Evolutionary conservation across 2,113 vertebrate genomes (phyloP).

Genomic region (Vireo altiloquus): DNA sequence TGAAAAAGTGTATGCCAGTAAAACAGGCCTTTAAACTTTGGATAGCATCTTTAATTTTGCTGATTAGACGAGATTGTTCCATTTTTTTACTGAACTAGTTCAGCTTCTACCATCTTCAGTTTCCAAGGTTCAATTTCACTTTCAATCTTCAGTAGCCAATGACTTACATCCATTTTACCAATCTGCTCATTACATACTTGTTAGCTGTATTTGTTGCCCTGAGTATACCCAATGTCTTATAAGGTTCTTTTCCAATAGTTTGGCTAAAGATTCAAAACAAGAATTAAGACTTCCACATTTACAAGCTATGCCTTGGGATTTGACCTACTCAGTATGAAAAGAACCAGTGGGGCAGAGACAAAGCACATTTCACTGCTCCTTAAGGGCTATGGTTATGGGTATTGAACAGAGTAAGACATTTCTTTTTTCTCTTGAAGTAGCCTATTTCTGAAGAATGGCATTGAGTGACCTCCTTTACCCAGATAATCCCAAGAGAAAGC

Average conservation of each 20-base stretch:
- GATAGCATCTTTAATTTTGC: background rate
- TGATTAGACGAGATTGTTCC: background rate
- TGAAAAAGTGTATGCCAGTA: background rate
- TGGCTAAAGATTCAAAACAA: background rate
- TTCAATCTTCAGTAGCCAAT: background rate
- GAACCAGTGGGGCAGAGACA: background rate
- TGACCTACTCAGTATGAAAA: background rate
- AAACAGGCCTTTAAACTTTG: background rate
- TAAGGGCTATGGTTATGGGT: background rate
- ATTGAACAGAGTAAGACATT: background rate
- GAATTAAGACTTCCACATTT: background rate
- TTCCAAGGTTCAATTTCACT: background rate
- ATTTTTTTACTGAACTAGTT: background rate
- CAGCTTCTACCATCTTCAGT: background rate
- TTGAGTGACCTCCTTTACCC: slow-evolving; percentile 74
- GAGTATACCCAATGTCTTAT: background rate
- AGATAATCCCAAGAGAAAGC: slow-evolving; percentile 71
- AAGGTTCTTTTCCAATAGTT: background rate
- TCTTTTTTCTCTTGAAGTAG: slow-evolving; percentile 42
- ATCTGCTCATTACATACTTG: background rate
- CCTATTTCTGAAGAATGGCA: slow-evolving; percentile 60
- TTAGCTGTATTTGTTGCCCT: background rate
- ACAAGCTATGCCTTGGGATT: background rate
- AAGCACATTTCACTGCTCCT: background rate
- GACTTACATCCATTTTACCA: background rate